phyloP scores from a whole-genome alignment of 2,888 invertebrate genomes.

The Luperina nickerlii region DNA sequence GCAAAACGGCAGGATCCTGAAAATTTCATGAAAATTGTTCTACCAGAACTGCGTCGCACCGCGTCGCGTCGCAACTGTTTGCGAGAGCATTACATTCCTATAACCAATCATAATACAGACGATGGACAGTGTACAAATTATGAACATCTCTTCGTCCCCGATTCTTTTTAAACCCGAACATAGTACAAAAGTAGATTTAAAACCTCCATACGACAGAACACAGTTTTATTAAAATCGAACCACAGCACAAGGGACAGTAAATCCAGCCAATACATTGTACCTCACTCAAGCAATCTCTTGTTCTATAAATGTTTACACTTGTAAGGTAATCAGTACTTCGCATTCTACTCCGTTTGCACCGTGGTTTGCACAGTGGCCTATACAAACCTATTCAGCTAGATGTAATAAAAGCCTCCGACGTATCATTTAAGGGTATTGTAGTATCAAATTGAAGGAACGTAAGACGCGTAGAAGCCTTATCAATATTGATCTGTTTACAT shows the following conservation, averaged over 20 bases:
- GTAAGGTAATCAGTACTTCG: constrained; percentile 52
- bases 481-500: constrained; percentile 55
- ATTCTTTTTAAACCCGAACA: background rate
- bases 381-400: constrained; percentile 27
- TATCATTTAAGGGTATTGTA: constrained; percentile 43
- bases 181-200: background rate
- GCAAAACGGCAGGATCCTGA: too few relatives aligned
- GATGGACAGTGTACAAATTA: background rate
- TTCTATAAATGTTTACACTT: constrained; percentile 38
- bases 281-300: constrained; percentile 18
- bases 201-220: background rate
- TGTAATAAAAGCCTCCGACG: constrained; percentile 38
- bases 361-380: constrained; percentile 26
- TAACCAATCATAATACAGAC: too few relatives aligned
- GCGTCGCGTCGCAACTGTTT: too few relatives aligned
- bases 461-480: constrained; percentile 33
- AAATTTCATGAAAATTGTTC: too few relatives aligned
- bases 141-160: background rate
- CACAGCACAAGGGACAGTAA: constrained; percentile 33
- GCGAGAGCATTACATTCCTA: too few relatives aligned
- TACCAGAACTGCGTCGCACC: too few relatives aligned
- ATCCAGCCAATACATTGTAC: constrained; percentile 27
- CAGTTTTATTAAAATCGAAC: background rate
- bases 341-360: constrained; percentile 34
- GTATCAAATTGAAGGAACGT: constrained; percentile 56